Evolutionary conservation across 2,888 invertebrate genomes (phyloP).

Genomic region (Oegoconia quadripuncta): DNA sequence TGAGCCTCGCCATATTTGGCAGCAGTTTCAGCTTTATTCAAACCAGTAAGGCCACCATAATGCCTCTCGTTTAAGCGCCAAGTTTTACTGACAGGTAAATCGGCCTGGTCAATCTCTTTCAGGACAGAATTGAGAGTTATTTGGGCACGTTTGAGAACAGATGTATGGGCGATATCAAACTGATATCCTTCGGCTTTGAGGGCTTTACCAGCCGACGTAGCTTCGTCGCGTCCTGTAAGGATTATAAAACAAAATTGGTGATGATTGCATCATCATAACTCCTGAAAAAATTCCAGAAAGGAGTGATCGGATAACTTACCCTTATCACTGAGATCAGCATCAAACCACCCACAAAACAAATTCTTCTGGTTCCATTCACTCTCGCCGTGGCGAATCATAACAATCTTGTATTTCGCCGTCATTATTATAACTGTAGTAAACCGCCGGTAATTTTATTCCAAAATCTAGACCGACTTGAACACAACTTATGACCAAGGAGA

Average conservation of each 20-base stretch:
- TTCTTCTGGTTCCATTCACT: conserved; percentile 88
- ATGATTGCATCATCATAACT: too few relatives aligned
- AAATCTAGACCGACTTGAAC: conserved; percentile 3
- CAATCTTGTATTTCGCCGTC: conserved; percentile 80
- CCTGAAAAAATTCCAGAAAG: background rate
- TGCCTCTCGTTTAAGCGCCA: conserved; percentile 94
- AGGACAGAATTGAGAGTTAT: conserved; percentile 85
- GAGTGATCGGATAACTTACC: conserved; percentile 57
- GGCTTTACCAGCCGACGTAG: conserved; percentile 84
- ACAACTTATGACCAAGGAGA: too few relatives aligned
- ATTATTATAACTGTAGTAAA: conserved; percentile 30
- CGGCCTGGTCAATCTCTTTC: conserved; percentile 82
- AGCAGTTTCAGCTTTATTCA: conserved; percentile 91
- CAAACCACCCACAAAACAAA: conserved; percentile 87
- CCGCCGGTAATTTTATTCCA: conserved; percentile 25
- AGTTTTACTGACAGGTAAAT: conserved; percentile 83
- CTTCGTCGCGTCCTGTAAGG: conserved; percentile 82
- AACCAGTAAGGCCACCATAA: conserved; percentile 91
- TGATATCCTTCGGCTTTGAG: conserved; percentile 83
- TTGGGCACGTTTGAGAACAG: conserved; percentile 87
- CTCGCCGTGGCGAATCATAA: conserved; percentile 87
- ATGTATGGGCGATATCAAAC: conserved; percentile 90
- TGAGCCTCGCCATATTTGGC: conserved; percentile 91
- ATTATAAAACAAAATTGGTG: conserved; percentile 4
- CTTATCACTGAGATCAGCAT: conserved; percentile 83